These are phyloP conservation scores for Spinus pinus DNA, from an alignment of 2,797 vertebrate species.

Conservation along the genomic window DNA sequence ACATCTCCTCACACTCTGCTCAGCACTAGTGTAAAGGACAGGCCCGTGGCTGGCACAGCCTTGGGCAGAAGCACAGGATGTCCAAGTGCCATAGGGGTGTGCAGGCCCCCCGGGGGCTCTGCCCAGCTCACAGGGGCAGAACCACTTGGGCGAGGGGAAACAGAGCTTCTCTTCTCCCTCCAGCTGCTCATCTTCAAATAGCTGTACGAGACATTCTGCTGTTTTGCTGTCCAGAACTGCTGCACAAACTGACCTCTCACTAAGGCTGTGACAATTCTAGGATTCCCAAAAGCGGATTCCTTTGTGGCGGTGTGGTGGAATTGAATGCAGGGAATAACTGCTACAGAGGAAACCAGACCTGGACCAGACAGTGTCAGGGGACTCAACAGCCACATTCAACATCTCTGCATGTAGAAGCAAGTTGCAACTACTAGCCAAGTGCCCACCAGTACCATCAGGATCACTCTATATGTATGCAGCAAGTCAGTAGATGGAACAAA, in stretches of 20 bases:
- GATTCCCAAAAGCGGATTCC: neutral
- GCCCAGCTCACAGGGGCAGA: neutral
- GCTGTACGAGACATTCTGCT: neutral
- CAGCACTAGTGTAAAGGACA: accelerated
- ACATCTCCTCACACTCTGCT: neutral
- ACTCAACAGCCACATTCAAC: neutral
- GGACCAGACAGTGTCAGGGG: neutral
- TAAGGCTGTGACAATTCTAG: neutral
- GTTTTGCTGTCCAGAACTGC: neutral
- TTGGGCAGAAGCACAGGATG: accelerated
- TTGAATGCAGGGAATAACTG: neutral
- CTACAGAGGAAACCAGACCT: neutral
- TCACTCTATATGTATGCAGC: neutral
- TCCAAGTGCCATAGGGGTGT: neutral
- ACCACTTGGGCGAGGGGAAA: no score
- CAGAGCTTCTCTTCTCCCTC: neutral
- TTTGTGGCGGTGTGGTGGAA: neutral
- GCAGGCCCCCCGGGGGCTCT: accelerated
- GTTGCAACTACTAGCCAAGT: neutral
- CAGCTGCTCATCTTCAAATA: neutral
- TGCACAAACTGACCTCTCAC: neutral
- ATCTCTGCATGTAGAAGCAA: neutral
- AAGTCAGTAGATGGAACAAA: neutral
- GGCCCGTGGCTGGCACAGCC: accelerated
- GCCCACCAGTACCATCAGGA: neutral